Conservation (phyloP, 1,140 invertebrate species). For the Phthorimaea operculella region DNA sequence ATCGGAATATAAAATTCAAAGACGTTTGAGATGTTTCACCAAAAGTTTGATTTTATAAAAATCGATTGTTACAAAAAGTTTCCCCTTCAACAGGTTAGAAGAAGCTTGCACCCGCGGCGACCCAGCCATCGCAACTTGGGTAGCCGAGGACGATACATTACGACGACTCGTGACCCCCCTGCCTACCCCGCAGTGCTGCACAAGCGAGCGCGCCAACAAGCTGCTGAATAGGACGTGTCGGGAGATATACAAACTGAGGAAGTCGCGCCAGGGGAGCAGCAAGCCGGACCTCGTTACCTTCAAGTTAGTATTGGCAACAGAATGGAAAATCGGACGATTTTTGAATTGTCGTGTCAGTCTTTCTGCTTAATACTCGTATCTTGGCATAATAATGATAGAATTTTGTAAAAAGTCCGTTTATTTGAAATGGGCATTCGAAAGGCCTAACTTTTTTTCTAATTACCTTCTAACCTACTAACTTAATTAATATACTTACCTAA, state of each 20-base stretch:
- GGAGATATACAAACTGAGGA: slow-evolving; percentile 90
- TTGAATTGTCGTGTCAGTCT: too few relatives aligned
- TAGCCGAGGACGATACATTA: slow-evolving; percentile 87
- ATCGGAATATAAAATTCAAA: too few relatives aligned
- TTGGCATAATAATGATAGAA: too few relatives aligned
- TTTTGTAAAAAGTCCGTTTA: too few relatives aligned
- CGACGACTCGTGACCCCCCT: slow-evolving; percentile 75
- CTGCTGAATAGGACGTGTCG: slow-evolving; percentile 87
- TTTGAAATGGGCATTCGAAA: too few relatives aligned
- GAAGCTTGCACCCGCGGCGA: slow-evolving; percentile 82
- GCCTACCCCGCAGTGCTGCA: neutral
- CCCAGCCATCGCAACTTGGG: slow-evolving; percentile 82
- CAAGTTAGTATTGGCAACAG: slow-evolving; percentile 76
- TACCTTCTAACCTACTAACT: too few relatives aligned
- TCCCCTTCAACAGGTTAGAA: slow-evolving; percentile 66
- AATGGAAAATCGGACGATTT: too few relatives aligned
- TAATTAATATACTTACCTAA: too few relatives aligned
- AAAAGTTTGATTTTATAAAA: too few relatives aligned
- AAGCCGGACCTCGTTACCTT: slow-evolving; percentile 93
- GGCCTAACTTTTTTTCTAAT: too few relatives aligned
- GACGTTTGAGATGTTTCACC: too few relatives aligned
- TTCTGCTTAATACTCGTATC: too few relatives aligned
- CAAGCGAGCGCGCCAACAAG: slow-evolving; percentile 78
- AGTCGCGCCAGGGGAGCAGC: slow-evolving; percentile 87
- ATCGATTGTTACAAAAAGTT: neutral